These are phyloP conservation scores for Drosophila quinaria DNA, from an alignment of 2,888 invertebrate species.

Conservation along the genomic window DNA sequence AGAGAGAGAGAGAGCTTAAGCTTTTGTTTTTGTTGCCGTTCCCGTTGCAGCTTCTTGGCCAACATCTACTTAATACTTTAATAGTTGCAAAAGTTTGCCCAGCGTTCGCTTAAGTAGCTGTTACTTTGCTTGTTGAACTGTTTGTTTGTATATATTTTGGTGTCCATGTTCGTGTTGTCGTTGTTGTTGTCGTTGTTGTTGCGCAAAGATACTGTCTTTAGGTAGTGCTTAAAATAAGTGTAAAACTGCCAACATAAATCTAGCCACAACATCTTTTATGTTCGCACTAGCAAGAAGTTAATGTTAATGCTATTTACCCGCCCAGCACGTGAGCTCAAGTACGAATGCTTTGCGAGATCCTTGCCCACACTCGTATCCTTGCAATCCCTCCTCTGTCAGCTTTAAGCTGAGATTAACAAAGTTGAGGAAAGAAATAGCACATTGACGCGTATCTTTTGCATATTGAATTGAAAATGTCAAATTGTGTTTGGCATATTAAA, in stretches of 20 bases:
- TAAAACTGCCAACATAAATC: slow-evolving; percentile 82
- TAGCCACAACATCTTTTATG: slow-evolving; percentile 78
- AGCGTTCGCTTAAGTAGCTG: slow-evolving; percentile 76
- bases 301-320: slow-evolving; percentile 59
- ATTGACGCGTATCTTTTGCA: slow-evolving; percentile 69
- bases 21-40: slow-evolving; percentile 16
- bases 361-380: background rate
- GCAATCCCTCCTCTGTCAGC: slow-evolving; percentile 3
- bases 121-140: slow-evolving; percentile 59
- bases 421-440: slow-evolving; percentile 50
- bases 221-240: slow-evolving; percentile 76
- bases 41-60: slow-evolving; percentile 56
- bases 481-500: slow-evolving; percentile 79
- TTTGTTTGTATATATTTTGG: slow-evolving; percentile 29
- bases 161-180: slow-evolving; percentile 5
- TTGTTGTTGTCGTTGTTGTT: slow-evolving; percentile 2
- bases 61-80: slow-evolving; percentile 83
- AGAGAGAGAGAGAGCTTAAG: slow-evolving; percentile 6
- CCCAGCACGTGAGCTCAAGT: slow-evolving; percentile 45
- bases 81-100: slow-evolving; percentile 82
- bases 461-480: slow-evolving; percentile 73
- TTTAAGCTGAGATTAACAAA: slow-evolving; percentile 60
- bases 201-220: slow-evolving; percentile 30
- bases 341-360: background rate
- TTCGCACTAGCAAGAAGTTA: slow-evolving; percentile 63